Base-by-base conservation (phyloP, 2,888 invertebrate species). In the Drosophila subquinaria region DNA sequence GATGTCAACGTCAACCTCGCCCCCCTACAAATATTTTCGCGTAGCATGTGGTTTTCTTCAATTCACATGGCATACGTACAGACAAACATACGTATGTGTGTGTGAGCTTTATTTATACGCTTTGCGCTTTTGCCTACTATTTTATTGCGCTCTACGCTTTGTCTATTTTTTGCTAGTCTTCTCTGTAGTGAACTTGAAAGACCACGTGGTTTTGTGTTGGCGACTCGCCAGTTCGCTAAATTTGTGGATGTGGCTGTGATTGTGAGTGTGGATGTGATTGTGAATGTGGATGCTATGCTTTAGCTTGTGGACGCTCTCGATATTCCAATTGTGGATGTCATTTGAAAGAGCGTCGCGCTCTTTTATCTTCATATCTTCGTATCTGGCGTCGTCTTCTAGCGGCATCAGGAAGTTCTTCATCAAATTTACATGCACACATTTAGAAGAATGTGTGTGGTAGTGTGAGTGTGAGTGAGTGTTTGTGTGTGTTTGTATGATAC, bases 171-270 rank as follows among this genome's bases (percentile, higher is more conserved):
- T 67, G 74, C 81, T 68, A 69, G 69, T 82, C 76, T 78, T 67
- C 53, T 65, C 51, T 63, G 73, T 64, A 62, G 53, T 83, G 89
- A 89, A 85, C 83, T 85, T 81, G 81, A 82, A 76, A 82, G 83
- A 90, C 89, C 90, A 90, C 90, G 90, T 90, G 90, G 82, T 90
- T 90, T 78, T 72, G 47, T 66, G 47, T 42, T 74, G 68, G 68
- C 68, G 43, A 69, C 30, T 55, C 66, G 80, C 76, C 68, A 75
- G 63, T 30, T 55, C 33, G 38, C 35, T 40, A 36, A 36, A 52
- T 30, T 48, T 50, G 23, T 23, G 23, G 23, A 23, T 23, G 23
- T n/a, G n/a, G n/a, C n/a, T n/a, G n/a, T 23, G 3, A 48, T 11
- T 69, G 68, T 79, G 43, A 8, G 13, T 23, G 23, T 23, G 23